A percentile compares a stretch with the other conserved stretches of the same genome.
Conservation (phyloP, 2,888 invertebrate species). For the Tetanocera ferruginea region DNA sequence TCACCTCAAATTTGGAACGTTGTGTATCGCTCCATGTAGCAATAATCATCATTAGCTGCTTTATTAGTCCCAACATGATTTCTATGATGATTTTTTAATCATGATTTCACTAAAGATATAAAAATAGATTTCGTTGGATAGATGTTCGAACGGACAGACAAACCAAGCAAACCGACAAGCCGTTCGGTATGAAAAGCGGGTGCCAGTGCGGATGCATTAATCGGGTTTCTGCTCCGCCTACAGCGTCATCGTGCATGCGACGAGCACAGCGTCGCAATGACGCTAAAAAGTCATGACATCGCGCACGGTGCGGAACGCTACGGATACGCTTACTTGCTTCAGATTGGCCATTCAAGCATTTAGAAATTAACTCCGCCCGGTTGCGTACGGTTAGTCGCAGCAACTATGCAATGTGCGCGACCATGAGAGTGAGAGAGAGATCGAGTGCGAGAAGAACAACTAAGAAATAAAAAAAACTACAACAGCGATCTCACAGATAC, state of each 20-base stretch:
- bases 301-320: slow-evolving; percentile 62
- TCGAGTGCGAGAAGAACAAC: background rate
- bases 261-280: slow-evolving; percentile 45
- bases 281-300: slow-evolving; percentile 65
- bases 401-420: slow-evolving; percentile 7
- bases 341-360: slow-evolving; percentile 70
- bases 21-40: slow-evolving; percentile 42
- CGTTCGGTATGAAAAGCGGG: too few species aligned
- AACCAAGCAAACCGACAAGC: too few species aligned
- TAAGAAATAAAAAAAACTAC: slow-evolving; percentile 22
- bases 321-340: slow-evolving; percentile 69
- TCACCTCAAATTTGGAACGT: slow-evolving; percentile 38
- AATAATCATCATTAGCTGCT: slow-evolving; percentile 47
- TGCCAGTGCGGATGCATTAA: background rate
- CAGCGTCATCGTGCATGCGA: slow-evolving; percentile 49
- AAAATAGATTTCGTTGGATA: slow-evolving; percentile 55
- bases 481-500: slow-evolving; percentile 8
- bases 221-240: slow-evolving; percentile 59
- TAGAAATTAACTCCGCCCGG: slow-evolving; percentile 69
- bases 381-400: slow-evolving; percentile 62
- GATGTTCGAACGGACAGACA: background rate
- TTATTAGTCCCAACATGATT: slow-evolving; percentile 54
- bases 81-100: background rate
- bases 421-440: slow-evolving; percentile 43
- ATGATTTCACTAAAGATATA: slow-evolving; percentile 60